phyloP scores from a whole-genome alignment of 64 coral and sea anemone species.

The Catalaphyllia jardinei region DNA sequence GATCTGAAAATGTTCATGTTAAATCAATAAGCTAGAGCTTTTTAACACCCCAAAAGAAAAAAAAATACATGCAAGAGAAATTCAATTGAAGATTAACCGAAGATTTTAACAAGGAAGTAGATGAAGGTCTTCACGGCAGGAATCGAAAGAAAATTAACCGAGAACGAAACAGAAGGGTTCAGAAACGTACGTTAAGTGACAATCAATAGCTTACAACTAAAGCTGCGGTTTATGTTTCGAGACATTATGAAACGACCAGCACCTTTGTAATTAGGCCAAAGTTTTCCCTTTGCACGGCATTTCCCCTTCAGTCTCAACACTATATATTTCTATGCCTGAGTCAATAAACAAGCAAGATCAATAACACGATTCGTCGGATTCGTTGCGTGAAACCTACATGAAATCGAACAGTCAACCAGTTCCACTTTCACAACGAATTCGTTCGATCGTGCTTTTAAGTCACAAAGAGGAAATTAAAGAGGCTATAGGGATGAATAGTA shows the following conservation, averaged over 20 bases:
- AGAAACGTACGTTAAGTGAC: background rate
- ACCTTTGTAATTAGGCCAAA: too few relatives aligned
- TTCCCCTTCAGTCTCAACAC: background rate
- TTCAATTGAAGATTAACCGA: background rate
- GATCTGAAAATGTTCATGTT: background rate
- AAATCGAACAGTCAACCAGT: background rate
- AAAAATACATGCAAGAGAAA: background rate
- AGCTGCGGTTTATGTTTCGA: background rate
- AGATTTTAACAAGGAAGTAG: background rate
- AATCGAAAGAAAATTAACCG: background rate
- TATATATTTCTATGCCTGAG: background rate
- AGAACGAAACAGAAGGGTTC: background rate
- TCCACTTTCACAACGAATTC: background rate
- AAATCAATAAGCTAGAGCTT: background rate
- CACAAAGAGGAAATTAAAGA: background rate
- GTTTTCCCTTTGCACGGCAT: background rate
- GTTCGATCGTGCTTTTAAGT: background rate
- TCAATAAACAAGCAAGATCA: background rate
- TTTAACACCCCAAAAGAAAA: background rate
- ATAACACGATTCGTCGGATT: background rate
- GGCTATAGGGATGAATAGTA: background rate
- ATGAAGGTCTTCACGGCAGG: background rate
- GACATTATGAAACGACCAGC: background rate
- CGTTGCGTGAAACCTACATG: slow-evolving; percentile 9
- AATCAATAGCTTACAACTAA: background rate